Base-by-base conservation (phyloP, 2,797 vertebrate species). In the Leucoraja ocellata region DNA sequence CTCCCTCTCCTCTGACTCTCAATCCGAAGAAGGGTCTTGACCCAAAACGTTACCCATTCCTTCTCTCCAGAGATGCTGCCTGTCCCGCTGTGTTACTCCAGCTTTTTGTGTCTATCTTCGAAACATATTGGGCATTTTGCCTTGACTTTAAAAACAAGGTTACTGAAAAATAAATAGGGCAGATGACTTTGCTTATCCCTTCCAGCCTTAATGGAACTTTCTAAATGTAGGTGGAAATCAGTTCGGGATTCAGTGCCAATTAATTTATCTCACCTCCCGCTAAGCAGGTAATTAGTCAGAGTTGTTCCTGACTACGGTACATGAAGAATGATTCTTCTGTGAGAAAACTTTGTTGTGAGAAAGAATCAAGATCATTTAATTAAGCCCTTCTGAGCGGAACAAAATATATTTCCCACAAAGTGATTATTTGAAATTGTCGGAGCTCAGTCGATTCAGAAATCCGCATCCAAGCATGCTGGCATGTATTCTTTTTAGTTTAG, bases 261-360 rank as follows among this genome's bases (percentile, higher is more conserved):
- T 96, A 96, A 96, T 97, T 95, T 96, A 96, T 95, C 95, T 94
- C 94, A 95, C 94, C 94, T 95, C 95, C 95, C 94, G 94, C 95
- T 95, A 95, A 95, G 95, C 94, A 94, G 96, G 95, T 97, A 97
- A 97, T 97, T 96, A 97, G 96, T 95, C 13, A 94, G 95, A 96
- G 96, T 28, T 74, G 54, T 93, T 95, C 95, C 95, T 95, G 95
- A 95, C 94, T 95, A 96, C 86, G 28, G 18, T 1, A 14, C 91
- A 94, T 94, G 86, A 68, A 94, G 93, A 94, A 94, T 94, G 28
- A 91, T 54, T 74, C 83, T 94, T 93, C 92, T 95, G 95, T 94
- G 95, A 95, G 94, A 93, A 86, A 80, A 5, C 93, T 95, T 95
- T 95, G 93, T 94, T 96, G 94, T 93, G 93, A 94, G 93, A 94